These are phyloP conservation scores for Perdita meconis DNA, from an alignment of 2,888 invertebrate genomes.

Conservation along the genomic window DNA sequence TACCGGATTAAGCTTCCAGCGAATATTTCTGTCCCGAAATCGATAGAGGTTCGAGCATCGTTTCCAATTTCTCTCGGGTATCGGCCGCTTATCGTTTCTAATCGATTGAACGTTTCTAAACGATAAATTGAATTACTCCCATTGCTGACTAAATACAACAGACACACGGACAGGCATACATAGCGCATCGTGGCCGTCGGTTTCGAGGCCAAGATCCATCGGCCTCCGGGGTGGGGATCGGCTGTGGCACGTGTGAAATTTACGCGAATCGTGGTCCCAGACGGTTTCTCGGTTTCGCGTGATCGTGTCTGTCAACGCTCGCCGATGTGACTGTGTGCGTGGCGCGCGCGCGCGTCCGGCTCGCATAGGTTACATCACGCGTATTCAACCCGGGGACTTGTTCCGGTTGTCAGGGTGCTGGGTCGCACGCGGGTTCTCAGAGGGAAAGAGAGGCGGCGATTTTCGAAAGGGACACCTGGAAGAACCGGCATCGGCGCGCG, in stretches of 20 bases:
- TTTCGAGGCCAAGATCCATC: slow-evolving; percentile 73
- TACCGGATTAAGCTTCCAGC: background rate
- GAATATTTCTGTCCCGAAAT: slow-evolving; percentile 34
- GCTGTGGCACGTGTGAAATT: slow-evolving; percentile 73
- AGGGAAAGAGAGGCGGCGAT: slow-evolving; percentile 19
- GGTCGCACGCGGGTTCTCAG: slow-evolving; percentile 29
- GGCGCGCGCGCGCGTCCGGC: slow-evolving; percentile 55
- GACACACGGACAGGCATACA: slow-evolving; percentile 26
- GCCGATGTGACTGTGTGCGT: slow-evolving; percentile 10
- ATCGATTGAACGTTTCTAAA: slow-evolving; percentile 30
- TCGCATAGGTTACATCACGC: slow-evolving; percentile 71
- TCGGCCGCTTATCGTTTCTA: slow-evolving; percentile 8
- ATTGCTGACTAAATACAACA: slow-evolving; percentile 8
- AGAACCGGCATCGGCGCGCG: slow-evolving; percentile 55
- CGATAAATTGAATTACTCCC: slow-evolving; percentile 50
- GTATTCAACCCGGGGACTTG: slow-evolving; percentile 53
- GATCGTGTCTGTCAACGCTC: background rate
- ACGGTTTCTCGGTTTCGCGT: slow-evolving; percentile 52
- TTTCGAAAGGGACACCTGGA: slow-evolving; percentile 44
- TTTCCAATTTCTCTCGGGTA: background rate
- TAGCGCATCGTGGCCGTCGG: slow-evolving; percentile 53
- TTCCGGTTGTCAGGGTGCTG: slow-evolving; percentile 46
- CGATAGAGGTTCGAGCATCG: background rate
- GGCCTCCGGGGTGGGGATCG: slow-evolving; percentile 61
- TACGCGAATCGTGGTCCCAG: slow-evolving; percentile 62